phyloP scores from a whole-genome alignment of 2,888 invertebrate species.

The Lymantria dispar region DNA sequence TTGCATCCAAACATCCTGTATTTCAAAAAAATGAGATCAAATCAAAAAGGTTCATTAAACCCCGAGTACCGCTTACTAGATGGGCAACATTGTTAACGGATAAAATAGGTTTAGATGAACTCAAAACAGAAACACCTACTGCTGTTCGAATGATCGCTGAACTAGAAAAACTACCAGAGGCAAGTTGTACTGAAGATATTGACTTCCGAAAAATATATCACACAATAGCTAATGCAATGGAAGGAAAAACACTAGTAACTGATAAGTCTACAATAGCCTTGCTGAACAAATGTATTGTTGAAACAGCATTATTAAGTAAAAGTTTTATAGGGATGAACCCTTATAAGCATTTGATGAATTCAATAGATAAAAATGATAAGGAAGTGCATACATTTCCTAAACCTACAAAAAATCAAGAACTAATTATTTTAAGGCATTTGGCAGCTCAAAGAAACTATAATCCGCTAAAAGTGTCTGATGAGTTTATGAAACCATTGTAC shows the following conservation, averaged over 20 bases:
- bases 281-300: conserved; percentile 58
- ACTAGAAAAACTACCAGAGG: conserved; percentile 53
- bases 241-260: conserved; percentile 54
- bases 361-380: conserved; percentile 42
- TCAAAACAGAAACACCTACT: conserved; percentile 55
- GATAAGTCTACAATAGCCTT: conserved; percentile 39
- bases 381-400: conserved; percentile 38
- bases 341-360: conserved; percentile 39
- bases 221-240: conserved; percentile 62
- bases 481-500: conserved; percentile 29
- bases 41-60: conserved; percentile 6
- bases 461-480: conserved; percentile 55
- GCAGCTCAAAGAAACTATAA: conserved; percentile 53
- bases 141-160: conserved; percentile 67
- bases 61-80: conserved; percentile 46
- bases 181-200: conserved; percentile 42
- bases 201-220: conserved; percentile 61
- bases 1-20: conserved; percentile 30
- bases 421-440: conserved; percentile 46
- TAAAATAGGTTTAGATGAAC: conserved; percentile 42
- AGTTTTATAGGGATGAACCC: conserved; percentile 44
- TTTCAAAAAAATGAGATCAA: conserved; percentile 2
- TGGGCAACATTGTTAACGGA: conserved; percentile 63
- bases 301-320: conserved; percentile 59
- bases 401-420: conserved; percentile 43